Base-by-base conservation (phyloP, 2,888 invertebrate species). In the Noctua janthina region DNA sequence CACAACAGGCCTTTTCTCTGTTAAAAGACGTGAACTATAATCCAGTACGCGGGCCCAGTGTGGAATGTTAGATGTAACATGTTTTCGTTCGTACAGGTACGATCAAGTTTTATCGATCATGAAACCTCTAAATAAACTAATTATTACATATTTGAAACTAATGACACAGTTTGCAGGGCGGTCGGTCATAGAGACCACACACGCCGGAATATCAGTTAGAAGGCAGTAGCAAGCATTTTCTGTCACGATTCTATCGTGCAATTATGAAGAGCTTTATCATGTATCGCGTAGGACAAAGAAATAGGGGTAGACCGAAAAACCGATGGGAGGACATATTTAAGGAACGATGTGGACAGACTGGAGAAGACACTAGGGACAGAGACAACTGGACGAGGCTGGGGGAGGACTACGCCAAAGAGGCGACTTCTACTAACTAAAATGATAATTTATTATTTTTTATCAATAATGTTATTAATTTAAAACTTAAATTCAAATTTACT, bases 211-310 rank as follows among this genome's bases (percentile, higher is more conserved):
- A 74, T 49, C 15, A 49, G 35, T 51, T 71, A 13, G 23, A 68
- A 78, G 13, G 66, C 39, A 29, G 20, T 23, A 35, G 56, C 43
- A 54, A 71, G 23, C 6, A 51, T 51, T 59, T 23, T 29, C 29
- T 56, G 39, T 23, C 8, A 43, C n/a, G 15, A 62, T 64, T 80
- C 23, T 35, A 39, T 43, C 49, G 67, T 81, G 29, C 15, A 54
- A 35, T 35, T 69, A 20, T 83, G 29, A 68, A 54, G 39, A 39
- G 23, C 39, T 78, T 35, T 56, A 51, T 64, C 29, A 56, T 64
- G 49, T 62, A 67, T 67, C 35, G 20, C 78, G 29, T 77, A 29
- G 29, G 29, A 29, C 29, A 29, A 29, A 29, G 29, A 29, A 29
- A 29, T 29, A 29, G 29, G 1, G 29, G 29, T 29, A 29, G 29